These are phyloP conservation scores for Lepus oiostolus DNA, from an alignment of 2,797 vertebrate species.

Conservation along the genomic window DNA sequence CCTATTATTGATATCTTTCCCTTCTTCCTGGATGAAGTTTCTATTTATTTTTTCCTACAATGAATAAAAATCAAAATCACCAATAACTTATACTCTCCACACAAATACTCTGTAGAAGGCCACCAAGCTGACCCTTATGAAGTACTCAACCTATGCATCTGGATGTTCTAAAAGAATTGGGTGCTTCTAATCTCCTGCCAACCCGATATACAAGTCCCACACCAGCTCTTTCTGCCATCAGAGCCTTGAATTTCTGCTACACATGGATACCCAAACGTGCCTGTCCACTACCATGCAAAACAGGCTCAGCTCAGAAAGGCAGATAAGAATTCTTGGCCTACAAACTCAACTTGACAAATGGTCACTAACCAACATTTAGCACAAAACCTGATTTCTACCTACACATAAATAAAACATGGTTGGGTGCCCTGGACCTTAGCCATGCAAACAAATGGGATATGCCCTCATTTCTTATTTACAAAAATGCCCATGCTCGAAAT, in stretches of 20 bases:
- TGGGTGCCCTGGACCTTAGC: not conserved
- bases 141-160: not conserved
- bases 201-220: not conserved
- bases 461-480: not conserved
- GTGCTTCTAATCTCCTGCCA: not conserved
- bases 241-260: not conserved
- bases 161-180: not conserved
- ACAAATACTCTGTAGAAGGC: not conserved
- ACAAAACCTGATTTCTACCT: not conserved
- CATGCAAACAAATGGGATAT: not conserved
- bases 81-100: not conserved
- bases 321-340: not conserved
- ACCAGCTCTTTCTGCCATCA: not conserved
- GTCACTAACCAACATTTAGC: not conserved
- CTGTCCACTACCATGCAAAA: not conserved
- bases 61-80: slow-evolving; percentile 6
- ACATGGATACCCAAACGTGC: not conserved
- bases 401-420: not conserved
- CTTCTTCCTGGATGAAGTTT: not conserved
- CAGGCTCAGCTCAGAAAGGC: not conserved
- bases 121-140: not conserved
- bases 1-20: not conserved
- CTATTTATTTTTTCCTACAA: not conserved
- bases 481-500: not conserved
- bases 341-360: not conserved